Evolutionary conservation across 2,797 vertebrate genomes (phyloP), one percentile per base, ranked within the genome.

Genomic region (Oreochromis mossambicus): DNA sequence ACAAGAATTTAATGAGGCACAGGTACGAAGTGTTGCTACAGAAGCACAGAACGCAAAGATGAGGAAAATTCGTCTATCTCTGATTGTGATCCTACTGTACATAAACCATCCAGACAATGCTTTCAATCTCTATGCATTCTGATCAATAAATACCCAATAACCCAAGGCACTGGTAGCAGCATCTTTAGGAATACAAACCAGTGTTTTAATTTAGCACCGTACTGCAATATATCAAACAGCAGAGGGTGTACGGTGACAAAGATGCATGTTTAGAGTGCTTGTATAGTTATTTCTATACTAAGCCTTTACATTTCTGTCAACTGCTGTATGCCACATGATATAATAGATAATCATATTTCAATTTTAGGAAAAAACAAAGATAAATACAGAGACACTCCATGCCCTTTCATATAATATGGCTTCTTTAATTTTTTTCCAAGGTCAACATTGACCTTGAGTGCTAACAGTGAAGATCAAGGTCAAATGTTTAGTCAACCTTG

Each of bases 1-100:
- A 92, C 88, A 87, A 87, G 82, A 89, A 87, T 77, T 85, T 94
- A 94, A 94, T 91, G 92, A 94, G 87, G 85, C 87, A 89, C 83
- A 89, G 92, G 92, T 93, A 87, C 43, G 68, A 87, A 68, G 77
- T 78, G 82, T 75, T 76, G 79, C 81, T 43, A 56, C 63, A 78
- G 68, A 85, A 51, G 66, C 13, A 21, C 10, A 38, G 55, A 50
- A 78, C 17, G 63, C 34, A 63, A 24, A 61, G 54, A 61, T 83
- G 85, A 87, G 66, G 63, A 79, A 87, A 81, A 76, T 34, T 66
- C 8, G 38, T 34, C 75, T 14, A 76, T 36, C 56, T 17, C 66
- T 6, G 21, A 78, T 66, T 77, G 81, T 50, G 77, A 78, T 80
- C 54, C 77, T 36, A 24, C 41, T 29, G 41, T 48, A 29, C 46